Conservation (phyloP, 2,888 invertebrate species). For the Anodontia alba region DNA sequence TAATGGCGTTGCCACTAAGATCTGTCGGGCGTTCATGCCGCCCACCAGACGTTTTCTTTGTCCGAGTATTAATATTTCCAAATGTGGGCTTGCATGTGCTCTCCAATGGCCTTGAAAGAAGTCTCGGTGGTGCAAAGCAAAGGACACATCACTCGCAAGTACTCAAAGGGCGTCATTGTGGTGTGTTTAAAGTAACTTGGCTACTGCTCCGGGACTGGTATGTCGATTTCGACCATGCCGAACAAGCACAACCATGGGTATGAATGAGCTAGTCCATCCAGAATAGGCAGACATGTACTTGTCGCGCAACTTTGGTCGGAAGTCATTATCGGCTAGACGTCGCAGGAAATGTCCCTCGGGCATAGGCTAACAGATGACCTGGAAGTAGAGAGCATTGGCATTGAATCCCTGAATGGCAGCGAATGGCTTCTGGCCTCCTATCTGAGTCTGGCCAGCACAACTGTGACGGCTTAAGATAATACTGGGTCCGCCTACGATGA, state of each 20-base stretch:
- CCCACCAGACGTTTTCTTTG: conserved; percentile 29
- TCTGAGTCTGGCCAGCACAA: conserved; percentile 31
- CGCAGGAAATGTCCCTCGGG: conserved; percentile 50
- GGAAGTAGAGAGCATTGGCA: conserved; percentile 55
- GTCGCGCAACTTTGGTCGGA: conserved; percentile 37
- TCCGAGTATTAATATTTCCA: conserved; percentile 19
- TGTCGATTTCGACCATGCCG: conserved; percentile 29
- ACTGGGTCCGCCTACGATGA: conserved; percentile 44
- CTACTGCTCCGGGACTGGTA: conserved; percentile 35
- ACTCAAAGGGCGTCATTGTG: conserved; percentile 21
- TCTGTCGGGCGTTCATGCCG: conserved; percentile 41
- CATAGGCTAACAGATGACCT: conserved; percentile 54
- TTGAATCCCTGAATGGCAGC: conserved; percentile 49
- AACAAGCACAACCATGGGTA: not conserved
- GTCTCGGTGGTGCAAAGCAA: conserved; percentile 33
- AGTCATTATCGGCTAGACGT: conserved; percentile 29
- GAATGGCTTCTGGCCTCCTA: conserved; percentile 45
- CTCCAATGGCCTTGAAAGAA: conserved; percentile 39
- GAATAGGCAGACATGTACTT: conserved; percentile 30
- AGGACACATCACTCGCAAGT: conserved; percentile 45
- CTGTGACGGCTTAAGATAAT: conserved; percentile 47
- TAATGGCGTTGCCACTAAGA: conserved; percentile 49
- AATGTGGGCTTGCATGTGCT: conserved; percentile 38
- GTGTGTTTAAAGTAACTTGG: conserved; percentile 10
- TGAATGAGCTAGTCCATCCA: conserved; percentile 41